phyloP scores from a whole-genome alignment of 2,113 vertebrate genomes.

The Ancistrus triradiatus region DNA sequence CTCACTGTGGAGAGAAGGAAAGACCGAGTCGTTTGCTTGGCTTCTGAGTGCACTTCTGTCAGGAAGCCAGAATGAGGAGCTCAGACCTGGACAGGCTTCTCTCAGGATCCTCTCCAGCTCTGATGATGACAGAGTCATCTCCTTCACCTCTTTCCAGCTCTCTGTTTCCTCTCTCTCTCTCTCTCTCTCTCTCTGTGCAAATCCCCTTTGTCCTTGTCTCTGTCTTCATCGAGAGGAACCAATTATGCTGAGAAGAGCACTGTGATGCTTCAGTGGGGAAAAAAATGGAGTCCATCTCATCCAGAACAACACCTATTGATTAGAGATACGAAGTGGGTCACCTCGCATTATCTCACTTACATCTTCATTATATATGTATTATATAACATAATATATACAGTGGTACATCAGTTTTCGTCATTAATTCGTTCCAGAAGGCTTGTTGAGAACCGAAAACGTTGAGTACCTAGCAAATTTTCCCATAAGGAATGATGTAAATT shows the following conservation, averaged over 20 bases:
- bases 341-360: slow-evolving; percentile 42
- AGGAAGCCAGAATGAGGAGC: not conserved
- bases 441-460: too few relatives aligned
- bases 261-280: slow-evolving; percentile 3
- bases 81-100: slow-evolving; percentile 23
- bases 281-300: slow-evolving; percentile 27
- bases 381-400: too few relatives aligned
- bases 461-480: too few relatives aligned
- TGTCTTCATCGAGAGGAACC: slow-evolving; percentile 42
- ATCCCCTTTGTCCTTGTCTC: not conserved
- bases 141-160: not conserved
- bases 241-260: slow-evolving; percentile 41
- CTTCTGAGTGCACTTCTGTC: slow-evolving; percentile 12
- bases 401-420: too few relatives aligned
- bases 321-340: slow-evolving; percentile 25
- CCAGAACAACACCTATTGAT: slow-evolving; percentile 46
- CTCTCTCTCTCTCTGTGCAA: not conserved
- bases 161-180: not conserved
- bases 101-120: slow-evolving; percentile 20
- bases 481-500: too few relatives aligned
- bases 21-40: not conserved
- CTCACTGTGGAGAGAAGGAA: slow-evolving; percentile 23
- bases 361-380: slow-evolving; percentile 44
- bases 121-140: slow-evolving; percentile 21
- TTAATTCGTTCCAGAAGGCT: too few relatives aligned